phyloP scores from a whole-genome alignment of 2,113 vertebrate genomes.

The Alethe castanea region DNA sequence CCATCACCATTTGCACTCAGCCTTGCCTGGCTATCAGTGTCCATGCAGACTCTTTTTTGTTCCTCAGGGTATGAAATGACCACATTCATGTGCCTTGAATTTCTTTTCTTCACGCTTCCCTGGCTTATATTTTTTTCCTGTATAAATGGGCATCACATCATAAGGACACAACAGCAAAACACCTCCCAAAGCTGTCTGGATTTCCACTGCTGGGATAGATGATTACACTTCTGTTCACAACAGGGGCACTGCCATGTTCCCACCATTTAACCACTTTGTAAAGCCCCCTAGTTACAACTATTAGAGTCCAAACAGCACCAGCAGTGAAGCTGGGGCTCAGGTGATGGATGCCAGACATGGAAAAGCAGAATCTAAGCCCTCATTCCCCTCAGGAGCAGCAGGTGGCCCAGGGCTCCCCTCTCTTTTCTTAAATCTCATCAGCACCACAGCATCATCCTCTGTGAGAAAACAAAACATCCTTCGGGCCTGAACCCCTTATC shows the following conservation, averaged over 20 bases:
- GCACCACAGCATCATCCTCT: neutral
- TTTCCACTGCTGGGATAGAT: neutral
- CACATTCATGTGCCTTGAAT: fast-evolving
- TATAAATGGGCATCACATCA: neutral
- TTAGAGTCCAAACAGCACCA: neutral
- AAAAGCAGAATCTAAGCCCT: neutral
- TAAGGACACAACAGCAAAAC: neutral
- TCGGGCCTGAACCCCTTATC: neutral
- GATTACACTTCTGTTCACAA: neutral
- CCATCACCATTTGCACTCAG: fast-evolving
- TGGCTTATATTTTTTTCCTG: neutral
- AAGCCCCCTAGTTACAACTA: neutral
- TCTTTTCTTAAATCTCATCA: neutral
- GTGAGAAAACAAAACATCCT: neutral
- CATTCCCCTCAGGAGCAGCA: neutral
- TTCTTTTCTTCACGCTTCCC: neutral
- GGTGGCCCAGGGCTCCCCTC: neutral
- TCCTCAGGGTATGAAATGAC: neutral
- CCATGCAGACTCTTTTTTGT: neutral
- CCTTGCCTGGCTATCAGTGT: neutral
- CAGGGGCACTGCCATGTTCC: fast-evolving
- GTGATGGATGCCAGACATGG: neutral
- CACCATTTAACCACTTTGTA: fast-evolving
- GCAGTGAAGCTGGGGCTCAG: neutral
- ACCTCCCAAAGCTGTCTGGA: neutral